Percentiles rank a stretch among this genome's conserved stretches.
These are phyloP conservation scores for Ctenoplectra terminalis DNA, from an alignment of 1,140 invertebrate species.

Conservation along the genomic window DNA sequence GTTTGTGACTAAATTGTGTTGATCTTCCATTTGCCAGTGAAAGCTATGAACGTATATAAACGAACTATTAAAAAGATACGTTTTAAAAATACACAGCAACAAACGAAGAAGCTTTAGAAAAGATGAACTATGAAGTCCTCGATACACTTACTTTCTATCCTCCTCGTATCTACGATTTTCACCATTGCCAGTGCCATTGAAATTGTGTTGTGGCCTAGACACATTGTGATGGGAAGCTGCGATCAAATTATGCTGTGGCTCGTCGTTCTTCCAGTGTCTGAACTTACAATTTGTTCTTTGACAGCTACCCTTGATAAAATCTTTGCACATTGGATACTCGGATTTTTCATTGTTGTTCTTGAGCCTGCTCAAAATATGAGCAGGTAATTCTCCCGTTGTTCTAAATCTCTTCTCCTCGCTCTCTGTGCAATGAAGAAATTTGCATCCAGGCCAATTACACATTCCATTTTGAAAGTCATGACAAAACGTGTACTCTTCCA, in stretches of 20 bases:
- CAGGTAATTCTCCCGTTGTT: slow-evolving; percentile 86
- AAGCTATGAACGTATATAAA: slow-evolving; percentile 64
- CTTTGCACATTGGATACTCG: slow-evolving; percentile 88
- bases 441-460: slow-evolving; percentile 86
- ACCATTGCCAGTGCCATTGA: slow-evolving; percentile 74
- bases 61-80: background rate
- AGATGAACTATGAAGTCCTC: too few relatives aligned
- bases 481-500: slow-evolving; percentile 87
- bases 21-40: slow-evolving; percentile 79
- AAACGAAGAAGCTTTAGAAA: too few relatives aligned
- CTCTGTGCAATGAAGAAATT: slow-evolving; percentile 90
- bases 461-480: slow-evolving; percentile 92
- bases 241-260: slow-evolving; percentile 76
- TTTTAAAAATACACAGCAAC: background rate
- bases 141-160: slow-evolving; percentile 74
- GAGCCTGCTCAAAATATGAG: slow-evolving; percentile 83
- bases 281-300: slow-evolving; percentile 82
- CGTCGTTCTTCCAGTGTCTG: slow-evolving; percentile 76
- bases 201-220: slow-evolving; percentile 83
- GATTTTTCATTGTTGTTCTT: slow-evolving; percentile 80
- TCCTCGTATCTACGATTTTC: slow-evolving; percentile 78
- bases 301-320: slow-evolving; percentile 90
- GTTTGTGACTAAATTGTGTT: slow-evolving; percentile 72
- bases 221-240: slow-evolving; percentile 80
- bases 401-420: slow-evolving; percentile 91